These are phyloP conservation scores for Tethya wilhelma DNA, from an alignment of 37 sponge, comb jelly and placozoan genomes.

Conservation along the genomic window DNA sequence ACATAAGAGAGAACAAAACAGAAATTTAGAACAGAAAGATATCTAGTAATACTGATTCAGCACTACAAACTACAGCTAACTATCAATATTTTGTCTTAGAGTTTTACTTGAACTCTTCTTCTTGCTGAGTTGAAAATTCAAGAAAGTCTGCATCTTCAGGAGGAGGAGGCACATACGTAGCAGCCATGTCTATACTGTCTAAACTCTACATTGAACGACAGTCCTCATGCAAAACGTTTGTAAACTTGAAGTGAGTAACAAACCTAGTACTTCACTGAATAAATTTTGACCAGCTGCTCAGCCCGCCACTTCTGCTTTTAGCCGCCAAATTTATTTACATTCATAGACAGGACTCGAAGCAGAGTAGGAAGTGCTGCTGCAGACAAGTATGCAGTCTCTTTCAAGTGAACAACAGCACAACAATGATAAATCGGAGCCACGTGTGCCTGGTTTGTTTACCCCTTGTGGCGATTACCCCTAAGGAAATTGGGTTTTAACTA, in stretches of 20 bases:
- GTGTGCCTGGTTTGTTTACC: neutral
- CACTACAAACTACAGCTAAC: no score
- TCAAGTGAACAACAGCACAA: neutral
- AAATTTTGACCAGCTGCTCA: no score
- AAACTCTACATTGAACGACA: no score
- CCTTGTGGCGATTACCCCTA: neutral
- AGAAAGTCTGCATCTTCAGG: constrained; percentile 43
- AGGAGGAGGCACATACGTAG: constrained; percentile 58
- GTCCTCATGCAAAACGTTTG: neutral
- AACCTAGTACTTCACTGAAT: no score
- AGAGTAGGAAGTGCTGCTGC: no score
- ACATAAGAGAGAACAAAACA: neutral
- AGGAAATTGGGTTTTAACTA: neutral
- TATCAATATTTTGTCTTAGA: no score
- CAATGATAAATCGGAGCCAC: neutral
- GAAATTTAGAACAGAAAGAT: no score
- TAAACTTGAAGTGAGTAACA: no score
- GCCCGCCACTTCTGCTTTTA: no score
- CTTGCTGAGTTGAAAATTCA: constrained; percentile 44
- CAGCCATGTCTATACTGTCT: constrained; percentile 29
- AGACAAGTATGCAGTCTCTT: neutral
- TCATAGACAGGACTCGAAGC: no score
- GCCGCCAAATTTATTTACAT: no score
- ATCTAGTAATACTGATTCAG: no score
- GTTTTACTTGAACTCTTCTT: neutral